phyloP scores from a whole-genome alignment of 1,140 invertebrate genomes.

The Arctopsyche grandis region DNA sequence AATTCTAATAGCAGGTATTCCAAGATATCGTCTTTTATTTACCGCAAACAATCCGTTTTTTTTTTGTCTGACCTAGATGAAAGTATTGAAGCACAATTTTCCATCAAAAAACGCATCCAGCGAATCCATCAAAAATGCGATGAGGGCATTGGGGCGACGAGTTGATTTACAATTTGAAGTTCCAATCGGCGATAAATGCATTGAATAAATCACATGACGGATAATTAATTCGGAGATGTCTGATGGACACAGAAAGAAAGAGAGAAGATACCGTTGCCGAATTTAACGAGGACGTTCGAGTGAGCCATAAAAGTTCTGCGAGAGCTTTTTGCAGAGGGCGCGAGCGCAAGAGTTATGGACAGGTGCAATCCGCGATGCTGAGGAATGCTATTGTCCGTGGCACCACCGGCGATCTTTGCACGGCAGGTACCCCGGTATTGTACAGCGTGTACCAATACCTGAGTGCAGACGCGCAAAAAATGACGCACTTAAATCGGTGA shows the following conservation, averaged over 20 bases:
- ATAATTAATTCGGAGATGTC: not conserved
- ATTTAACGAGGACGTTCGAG: not conserved
- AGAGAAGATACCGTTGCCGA: not conserved
- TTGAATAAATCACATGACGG: conserved; percentile 3
- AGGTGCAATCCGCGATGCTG: conserved; percentile 49
- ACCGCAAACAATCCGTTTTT: conserved; percentile 21
- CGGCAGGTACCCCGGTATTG: conserved; percentile 16
- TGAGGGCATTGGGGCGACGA: not conserved
- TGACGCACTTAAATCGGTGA: not conserved
- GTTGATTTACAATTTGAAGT: not conserved
- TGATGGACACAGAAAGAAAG: not conserved
- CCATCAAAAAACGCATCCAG: not conserved
- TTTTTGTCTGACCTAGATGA: conserved; percentile 24
- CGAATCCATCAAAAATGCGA: not conserved
- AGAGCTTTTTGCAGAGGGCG: not conserved
- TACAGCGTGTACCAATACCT: not conserved
- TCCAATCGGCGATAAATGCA: not conserved
- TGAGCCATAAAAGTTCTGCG: not conserved
- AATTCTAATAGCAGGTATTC: conserved; percentile 31
- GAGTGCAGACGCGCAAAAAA: not conserved
- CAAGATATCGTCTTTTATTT: conserved; percentile 20
- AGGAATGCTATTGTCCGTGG: conserved; percentile 50
- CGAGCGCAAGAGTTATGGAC: conserved; percentile 48
- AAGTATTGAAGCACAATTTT: not conserved
- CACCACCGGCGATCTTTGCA: conserved; percentile 2